Conservation (phyloP, 1,140 invertebrate species). For the Atta colombica region DNA sequence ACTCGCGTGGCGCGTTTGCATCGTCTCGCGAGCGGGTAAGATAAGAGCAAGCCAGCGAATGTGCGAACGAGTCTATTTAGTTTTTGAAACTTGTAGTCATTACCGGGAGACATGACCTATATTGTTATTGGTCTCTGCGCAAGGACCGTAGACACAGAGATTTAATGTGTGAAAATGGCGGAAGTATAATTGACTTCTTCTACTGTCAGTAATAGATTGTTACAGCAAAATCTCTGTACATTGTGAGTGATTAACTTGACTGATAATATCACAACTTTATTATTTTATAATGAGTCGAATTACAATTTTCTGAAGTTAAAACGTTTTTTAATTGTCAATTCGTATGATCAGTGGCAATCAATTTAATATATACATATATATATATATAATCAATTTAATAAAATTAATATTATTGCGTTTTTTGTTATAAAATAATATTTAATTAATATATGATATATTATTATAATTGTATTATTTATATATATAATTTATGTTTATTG, state of each 20-base stretch:
- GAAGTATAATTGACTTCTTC: slow-evolving; percentile 25
- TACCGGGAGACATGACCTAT: slow-evolving; percentile 14
- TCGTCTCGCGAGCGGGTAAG: slow-evolving; percentile 13
- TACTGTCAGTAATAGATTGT: slow-evolving; percentile 1
- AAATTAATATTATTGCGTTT: neutral
- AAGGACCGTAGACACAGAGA: neutral
- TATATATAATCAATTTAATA: neutral
- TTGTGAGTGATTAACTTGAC: neutral
- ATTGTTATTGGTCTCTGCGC: slow-evolving; percentile 1
- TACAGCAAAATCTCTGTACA: neutral
- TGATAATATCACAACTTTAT: neutral
- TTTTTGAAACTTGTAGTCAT: slow-evolving; percentile 41
- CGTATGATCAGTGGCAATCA: neutral
- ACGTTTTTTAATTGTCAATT: neutral
- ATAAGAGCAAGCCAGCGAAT: neutral
- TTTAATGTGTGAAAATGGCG: slow-evolving; percentile 4
- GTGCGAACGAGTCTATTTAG: slow-evolving; percentile 51
- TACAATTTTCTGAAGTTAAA: neutral
- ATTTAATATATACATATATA: neutral
- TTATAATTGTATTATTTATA: neutral
- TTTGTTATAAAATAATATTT: neutral
- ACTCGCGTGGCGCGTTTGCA: slow-evolving; percentile 19
- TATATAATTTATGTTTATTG: neutral
- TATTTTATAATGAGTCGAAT: neutral
- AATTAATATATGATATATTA: slow-evolving; percentile 4